Evolutionary conservation across 1,140 invertebrate genomes (phyloP), one percentile per base, ranked within the genome.

Genomic region (Pseudomyrmex gracilis): DNA sequence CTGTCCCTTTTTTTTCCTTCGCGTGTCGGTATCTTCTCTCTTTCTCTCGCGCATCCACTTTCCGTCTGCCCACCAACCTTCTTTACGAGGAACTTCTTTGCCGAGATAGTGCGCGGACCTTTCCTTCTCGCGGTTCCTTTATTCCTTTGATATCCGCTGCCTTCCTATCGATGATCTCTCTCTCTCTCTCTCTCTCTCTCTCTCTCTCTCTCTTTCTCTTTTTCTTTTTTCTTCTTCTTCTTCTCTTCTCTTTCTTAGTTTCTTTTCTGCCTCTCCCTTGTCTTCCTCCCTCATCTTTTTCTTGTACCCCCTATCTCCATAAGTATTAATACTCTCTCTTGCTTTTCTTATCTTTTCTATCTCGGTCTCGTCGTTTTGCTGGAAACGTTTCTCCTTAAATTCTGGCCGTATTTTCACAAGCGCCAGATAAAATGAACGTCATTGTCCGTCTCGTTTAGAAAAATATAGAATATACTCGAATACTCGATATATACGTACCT

Each of bases 71-170:
- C 17, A 13, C 17, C 64, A 58, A 78, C 53, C 66, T 45, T 51
- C 43, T 80, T 80, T 80, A 80, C 76, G 76, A 80, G 76, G 43
- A 66, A 71, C 66, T 80, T 78, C 64, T 78, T 70, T 70, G 53
- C 76, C 66, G 53, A 80, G 76, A 80, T 80, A 80, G 66, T 34
- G 34, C 66, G 53, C 45, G 66, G 76, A 80, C 76, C 76, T 58
- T 80, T 58, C 76, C 76, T 71, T 34, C 66, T 43, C 66, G 76
- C 53, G 76, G 76, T 80, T 71, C 76, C 76, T 80, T 80, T 80
- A 80, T 80, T 80, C 66, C 45, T 80, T 80, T 80, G 76, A 80
- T 80, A 80, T 7, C 51, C 51, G 53, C 64, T 43, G 20, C 20
- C 20, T 80, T 34, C 53, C 53, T 80, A 80, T 80, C 76, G 76